Evolutionary conservation across 2,113 vertebrate species (phyloP).

Genomic region (Hipposideros armiger): DNA sequence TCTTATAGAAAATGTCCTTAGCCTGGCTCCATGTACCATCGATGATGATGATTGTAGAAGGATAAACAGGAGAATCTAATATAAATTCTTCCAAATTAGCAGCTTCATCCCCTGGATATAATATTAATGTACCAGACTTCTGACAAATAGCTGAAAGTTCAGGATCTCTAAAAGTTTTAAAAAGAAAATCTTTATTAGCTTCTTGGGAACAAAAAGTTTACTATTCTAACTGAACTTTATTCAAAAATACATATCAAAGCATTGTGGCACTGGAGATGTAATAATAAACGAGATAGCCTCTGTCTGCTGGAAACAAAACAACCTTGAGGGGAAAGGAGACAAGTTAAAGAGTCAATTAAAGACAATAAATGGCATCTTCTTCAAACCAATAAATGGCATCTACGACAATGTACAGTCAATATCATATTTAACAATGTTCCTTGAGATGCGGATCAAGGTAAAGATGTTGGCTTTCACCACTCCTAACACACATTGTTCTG

Average conservation of each 20-base stretch:
- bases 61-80: conserved; percentile 82
- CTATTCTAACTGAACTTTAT: not conserved
- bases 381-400: not conserved
- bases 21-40: conserved; percentile 99
- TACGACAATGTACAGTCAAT: not conserved
- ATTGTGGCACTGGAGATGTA: not conserved
- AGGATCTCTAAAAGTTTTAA: conserved; percentile 89
- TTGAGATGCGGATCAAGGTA: not conserved
- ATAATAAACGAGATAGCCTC: not conserved
- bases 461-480: not conserved
- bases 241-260: conserved; percentile 5
- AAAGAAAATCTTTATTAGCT: conserved; percentile 61
- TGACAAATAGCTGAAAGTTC: conserved; percentile 94
- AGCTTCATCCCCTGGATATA: conserved; percentile 95
- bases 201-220: not conserved
- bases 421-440: not conserved
- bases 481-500: not conserved
- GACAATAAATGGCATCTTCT: not conserved
- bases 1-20: conserved; percentile 98
- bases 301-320: not conserved
- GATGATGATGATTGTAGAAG: conserved; percentile 94
- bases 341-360: not conserved
- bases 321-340: not conserved
- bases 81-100: conserved; percentile 92
- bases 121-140: conserved; percentile 91